Base-by-base conservation (phyloP, 2,888 invertebrate genomes). In the Panzeria rudis region DNA sequence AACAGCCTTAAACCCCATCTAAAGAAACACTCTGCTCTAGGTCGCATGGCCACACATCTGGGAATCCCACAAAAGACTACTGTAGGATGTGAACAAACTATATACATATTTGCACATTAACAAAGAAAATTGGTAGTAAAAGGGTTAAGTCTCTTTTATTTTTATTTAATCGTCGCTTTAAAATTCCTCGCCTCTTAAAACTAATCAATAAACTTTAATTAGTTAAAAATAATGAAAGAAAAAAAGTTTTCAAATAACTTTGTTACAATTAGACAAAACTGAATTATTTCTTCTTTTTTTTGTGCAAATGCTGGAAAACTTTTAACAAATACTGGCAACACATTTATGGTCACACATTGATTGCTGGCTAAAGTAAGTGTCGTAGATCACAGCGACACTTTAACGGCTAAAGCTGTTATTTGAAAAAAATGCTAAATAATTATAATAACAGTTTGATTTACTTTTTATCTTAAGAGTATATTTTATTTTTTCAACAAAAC, bases 301-400 rank as follows among this genome's bases (percentile, higher is more conserved):
- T 38, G 9, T 13, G 13, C 15, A 41, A 38, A n/a, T 20, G 17
- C 32, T 11, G 25, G 20, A 62, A 64, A 29, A 25, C 23, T 29
- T 61, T 35, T 17, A 61, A 35, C 59, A 61, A 50, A 20, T 32
- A 68, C 17, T 50, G 15, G 0, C 50, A 52, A 35, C 50, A 54
- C 69, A 54, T 69, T 54, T 54, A 69, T 69, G 69, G 69, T 69
- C 61, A 47, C 47, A 73, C 73, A 47, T 61, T 61, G 35, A 13
- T 73, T 35, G 15, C 20, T 4, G 20, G 7, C 59, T 20, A 5
- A 59, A 61, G 15, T 13, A 72, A 44, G 52, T 69, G 52, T 54
- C n/a, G 38, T 54, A 69, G 52, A 52, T 38, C 52, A 69, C 52
- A 52, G 52, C 35, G 23, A 52, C 52, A 69, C 69, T 52, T 69